A percentile compares a stretch with the other conserved stretches of the same genome.
Conservation (phyloP, 2,113 vertebrate species). For the Philantomba maxwellii region DNA sequence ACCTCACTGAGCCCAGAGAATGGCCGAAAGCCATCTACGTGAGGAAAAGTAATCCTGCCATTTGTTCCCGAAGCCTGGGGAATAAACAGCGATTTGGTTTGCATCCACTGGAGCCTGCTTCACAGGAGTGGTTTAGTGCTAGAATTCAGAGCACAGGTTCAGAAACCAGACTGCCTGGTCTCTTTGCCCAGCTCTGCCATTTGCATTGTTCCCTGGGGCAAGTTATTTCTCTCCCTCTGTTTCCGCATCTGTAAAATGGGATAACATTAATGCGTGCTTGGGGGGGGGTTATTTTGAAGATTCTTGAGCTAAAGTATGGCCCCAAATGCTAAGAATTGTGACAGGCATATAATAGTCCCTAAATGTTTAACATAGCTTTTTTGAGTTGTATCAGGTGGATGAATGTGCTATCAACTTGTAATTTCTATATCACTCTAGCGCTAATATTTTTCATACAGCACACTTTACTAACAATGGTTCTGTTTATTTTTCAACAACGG, state of each 20-base stretch:
- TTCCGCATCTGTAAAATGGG: background rate
- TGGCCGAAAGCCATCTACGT: background rate
- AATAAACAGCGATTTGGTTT: background rate
- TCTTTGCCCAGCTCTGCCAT: background rate
- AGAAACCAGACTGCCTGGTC: background rate
- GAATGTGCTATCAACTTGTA: background rate
- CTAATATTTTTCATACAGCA: background rate
- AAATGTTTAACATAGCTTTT: background rate
- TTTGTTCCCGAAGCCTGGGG: background rate
- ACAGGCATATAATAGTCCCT: background rate
- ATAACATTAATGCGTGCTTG: background rate
- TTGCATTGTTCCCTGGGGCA: background rate
- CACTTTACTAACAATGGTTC: background rate
- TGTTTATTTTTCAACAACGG: background rate
- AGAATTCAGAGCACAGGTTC: background rate
- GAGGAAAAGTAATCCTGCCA: background rate
- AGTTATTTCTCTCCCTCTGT: background rate
- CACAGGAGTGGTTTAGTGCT: background rate
- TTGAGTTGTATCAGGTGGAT: background rate
- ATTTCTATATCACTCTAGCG: background rate
- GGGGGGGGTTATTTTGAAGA: background rate
- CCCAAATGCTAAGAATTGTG: background rate
- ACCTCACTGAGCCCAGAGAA: background rate
- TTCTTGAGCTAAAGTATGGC: background rate
- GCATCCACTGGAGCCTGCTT: background rate